Base-by-base conservation (phyloP, 2,888 invertebrate genomes). In the Meliscaeva auricollis region DNA sequence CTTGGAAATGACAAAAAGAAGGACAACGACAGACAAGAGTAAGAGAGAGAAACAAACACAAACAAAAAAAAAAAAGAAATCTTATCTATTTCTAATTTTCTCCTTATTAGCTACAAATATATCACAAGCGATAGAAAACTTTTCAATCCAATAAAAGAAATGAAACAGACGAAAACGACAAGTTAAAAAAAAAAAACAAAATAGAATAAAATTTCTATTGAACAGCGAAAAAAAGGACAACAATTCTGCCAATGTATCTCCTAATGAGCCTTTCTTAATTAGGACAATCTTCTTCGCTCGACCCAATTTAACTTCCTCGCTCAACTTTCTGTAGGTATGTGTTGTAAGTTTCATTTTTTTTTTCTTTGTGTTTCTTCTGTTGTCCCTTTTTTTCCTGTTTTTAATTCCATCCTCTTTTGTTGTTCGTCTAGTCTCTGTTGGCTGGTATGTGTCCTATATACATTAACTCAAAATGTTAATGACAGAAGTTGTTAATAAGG, bases 231-330 rank as follows among this genome's bases (percentile, higher is more conserved):
- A 41, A 44, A 38, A 52, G 46, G 32, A 68, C 46, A 48, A 35
- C 20, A 68, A 26, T 48, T 38, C 15, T 26, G 6, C 8, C 58
- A 75, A 75, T 58, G 70, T 66, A 74, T 74, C 60, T 75, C 66
- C 60, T 84, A 84, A 84, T 84, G 84, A 80, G 84, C 75, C 66
- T 52, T 75, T 80, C 84, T 76, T 84, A 84, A 84, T 84, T 84
- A 80, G 80, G 66, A 75, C 80, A 84, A 83, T 84, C 80, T 84
- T 58, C 35, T 35, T 58, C 13, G 84, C 84, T 76, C 80, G 80
- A 80, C 80, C 84, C 80, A 84, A 80, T 80, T 84, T 80, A 84
- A 84, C 80, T 84, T 84, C 46, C 5, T 66, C 22, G 60, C 22
- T 22, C 46, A 79, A 84, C 74, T 79, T 75, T n/a, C n/a, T 75